These are phyloP conservation scores for Andrena cerasifolii DNA, from an alignment of 1,140 invertebrate species.

Conservation along the genomic window DNA sequence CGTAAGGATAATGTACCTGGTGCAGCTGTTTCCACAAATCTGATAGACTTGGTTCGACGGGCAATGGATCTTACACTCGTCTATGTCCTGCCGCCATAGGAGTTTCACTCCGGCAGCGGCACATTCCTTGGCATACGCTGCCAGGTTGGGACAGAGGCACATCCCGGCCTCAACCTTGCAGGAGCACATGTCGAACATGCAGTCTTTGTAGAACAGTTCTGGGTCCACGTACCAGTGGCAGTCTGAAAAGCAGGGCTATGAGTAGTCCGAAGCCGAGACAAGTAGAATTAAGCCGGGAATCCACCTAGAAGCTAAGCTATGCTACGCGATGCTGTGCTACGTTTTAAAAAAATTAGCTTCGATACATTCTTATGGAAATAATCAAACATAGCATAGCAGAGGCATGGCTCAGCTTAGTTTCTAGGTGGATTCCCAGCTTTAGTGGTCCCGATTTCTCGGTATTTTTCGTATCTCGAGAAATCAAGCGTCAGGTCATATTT, in stretches of 20 bases:
- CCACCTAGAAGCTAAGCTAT: too few relatives aligned
- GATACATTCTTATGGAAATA: too few relatives aligned
- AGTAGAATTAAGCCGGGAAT: too few relatives aligned
- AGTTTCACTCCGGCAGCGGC: constrained; percentile 87
- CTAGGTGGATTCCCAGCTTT: too few relatives aligned
- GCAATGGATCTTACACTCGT: constrained; percentile 91
- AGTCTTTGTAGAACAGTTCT: constrained; percentile 89
- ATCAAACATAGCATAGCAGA: too few relatives aligned
- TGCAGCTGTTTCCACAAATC: constrained; percentile 85
- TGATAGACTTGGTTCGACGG: constrained; percentile 90
- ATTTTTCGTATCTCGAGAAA: too few relatives aligned
- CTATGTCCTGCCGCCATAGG: constrained; percentile 89
- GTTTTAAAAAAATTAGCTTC: too few relatives aligned
- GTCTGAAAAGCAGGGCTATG: constrained; percentile 79
- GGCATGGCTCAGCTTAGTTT: too few relatives aligned
- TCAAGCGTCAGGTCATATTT: too few relatives aligned
- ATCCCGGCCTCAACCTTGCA: constrained; percentile 86
- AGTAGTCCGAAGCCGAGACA: neutral
- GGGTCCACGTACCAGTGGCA: constrained; percentile 92
- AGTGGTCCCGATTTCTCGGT: too few relatives aligned
- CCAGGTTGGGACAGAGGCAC: constrained; percentile 91
- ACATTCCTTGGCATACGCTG: constrained; percentile 91
- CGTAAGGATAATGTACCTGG: constrained; percentile 66
- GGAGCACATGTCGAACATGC: constrained; percentile 93
- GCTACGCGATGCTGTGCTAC: too few relatives aligned